Percentiles rank a stretch among this genome's conserved stretches.
Evolutionary conservation across 2,113 vertebrate species (phyloP).

Genomic region (Amia ocellicauda): DNA sequence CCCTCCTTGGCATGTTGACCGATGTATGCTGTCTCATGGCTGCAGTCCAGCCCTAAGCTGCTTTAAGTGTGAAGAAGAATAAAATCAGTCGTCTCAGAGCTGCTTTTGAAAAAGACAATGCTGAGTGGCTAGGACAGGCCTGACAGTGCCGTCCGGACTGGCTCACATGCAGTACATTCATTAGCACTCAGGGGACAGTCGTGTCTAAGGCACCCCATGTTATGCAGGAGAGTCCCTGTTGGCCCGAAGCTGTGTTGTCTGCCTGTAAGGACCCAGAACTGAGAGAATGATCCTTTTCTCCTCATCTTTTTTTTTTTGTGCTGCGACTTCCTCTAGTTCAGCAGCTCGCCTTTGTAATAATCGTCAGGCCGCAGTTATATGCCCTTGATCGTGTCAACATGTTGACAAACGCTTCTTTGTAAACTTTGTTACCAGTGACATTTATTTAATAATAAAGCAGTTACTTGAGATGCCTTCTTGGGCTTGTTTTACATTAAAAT

Average conservation of each 20-base stretch:
- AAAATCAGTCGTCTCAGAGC: no score
- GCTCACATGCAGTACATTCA: no score
- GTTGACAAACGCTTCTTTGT: constrained; percentile 74
- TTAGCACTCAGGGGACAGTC: no score
- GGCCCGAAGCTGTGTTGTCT: constrained; percentile 27
- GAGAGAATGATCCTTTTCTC: constrained; percentile 17
- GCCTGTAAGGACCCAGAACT: constrained; percentile 30
- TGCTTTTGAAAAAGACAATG: no score
- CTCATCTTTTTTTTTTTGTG: constrained; percentile 18
- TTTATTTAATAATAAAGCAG: constrained; percentile 72
- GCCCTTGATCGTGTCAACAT: constrained; percentile 65
- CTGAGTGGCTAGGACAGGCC: no score
- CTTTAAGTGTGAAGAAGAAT: no score
- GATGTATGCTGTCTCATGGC: no score
- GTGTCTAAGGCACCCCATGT: no score
- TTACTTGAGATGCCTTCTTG: constrained; percentile 68
- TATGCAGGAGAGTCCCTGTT: no score
- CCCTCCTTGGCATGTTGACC: no score
- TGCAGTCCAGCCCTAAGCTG: no score
- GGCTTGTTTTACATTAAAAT: constrained; percentile 64
- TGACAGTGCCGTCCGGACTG: no score
- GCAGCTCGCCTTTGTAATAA: constrained; percentile 29
- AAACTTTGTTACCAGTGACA: constrained; percentile 60
- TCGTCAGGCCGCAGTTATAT: constrained; percentile 50
- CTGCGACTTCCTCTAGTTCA: constrained; percentile 31